Base-by-base conservation (phyloP, 2,113 vertebrate species). In the Pampusana beccarii region DNA sequence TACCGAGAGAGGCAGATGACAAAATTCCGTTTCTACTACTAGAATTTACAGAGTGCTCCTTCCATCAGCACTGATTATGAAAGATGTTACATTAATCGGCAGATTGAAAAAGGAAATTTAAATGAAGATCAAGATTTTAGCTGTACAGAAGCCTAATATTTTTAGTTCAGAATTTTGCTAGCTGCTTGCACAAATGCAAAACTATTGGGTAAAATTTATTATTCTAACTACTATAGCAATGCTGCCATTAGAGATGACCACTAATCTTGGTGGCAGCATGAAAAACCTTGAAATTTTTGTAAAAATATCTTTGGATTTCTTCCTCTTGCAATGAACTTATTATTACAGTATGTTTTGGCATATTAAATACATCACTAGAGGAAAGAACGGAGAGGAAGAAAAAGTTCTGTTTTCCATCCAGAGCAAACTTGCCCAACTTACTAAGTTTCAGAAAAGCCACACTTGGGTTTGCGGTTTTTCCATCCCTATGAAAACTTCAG, bases 281-380 rank as follows among this genome's bases (percentile, higher is more conserved):
- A 88, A 71, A 67, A 51, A 38, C 5, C 33, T 58, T 40, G 18
- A 50, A 5, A 40, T 87, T 71, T 26, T 48, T 56, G 46, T 23
- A 75, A 82, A 60, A 86, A 46, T 48, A 57, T 14, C 67, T 73
- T 51, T 42, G 31, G 4, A 58, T 60, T 56, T 78, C 67, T 92
- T 83, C 25, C n/a, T 54, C 18, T 75, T 67, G 74, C 65, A 84
- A 67, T 7, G 13, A 89, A 69, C 33, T 92, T 38, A 88, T 69
- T 80, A 72, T 6, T 75, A 67, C 71, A 88, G 38, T 46, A 66
- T 86, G 71, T 25, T 87, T 72, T 69, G 75, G 57, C 62, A 31
- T 29, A 64, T 74, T n/a, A 7, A 78, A 26, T 14, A 61, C 0
- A 0, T 38, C 58, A 70, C 2, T 1, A 75, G 57, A 77, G 19